Conservation (phyloP, 2,888 invertebrate species). For the Trissonchulus sp. region DNA sequence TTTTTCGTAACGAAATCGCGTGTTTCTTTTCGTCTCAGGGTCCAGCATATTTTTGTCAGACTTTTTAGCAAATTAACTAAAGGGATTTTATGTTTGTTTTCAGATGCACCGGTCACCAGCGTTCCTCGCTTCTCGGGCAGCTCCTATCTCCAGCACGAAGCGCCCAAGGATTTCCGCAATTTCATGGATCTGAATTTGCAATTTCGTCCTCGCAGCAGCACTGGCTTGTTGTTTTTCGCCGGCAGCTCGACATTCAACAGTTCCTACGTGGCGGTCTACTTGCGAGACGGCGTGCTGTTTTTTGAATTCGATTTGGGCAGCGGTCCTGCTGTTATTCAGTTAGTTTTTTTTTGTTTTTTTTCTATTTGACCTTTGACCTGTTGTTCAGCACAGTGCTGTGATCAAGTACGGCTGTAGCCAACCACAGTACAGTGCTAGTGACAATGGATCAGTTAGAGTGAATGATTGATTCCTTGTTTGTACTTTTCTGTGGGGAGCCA, state of each 20-base stretch:
- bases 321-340: neutral
- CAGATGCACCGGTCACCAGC: too few species aligned
- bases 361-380: too few species aligned
- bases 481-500: too few species aligned
- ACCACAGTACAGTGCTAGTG: too few species aligned
- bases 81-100: too few species aligned
- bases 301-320: constrained; percentile 18
- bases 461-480: neutral
- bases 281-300: neutral
- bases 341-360: neutral
- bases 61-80: too few species aligned
- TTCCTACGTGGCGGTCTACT: neutral
- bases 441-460: too few species aligned
- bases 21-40: too few species aligned
- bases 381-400: too few species aligned
- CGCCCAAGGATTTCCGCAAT: neutral
- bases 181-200: neutral
- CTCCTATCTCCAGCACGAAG: neutral
- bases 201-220: neutral
- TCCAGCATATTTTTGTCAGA: too few species aligned
- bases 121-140: neutral
- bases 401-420: too few species aligned
- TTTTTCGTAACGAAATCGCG: too few species aligned
- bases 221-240: neutral
- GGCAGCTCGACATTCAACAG: neutral